Evolutionary conservation across 2,888 invertebrate species (phyloP).

Genomic region (Tubiluchus corallicola): DNA sequence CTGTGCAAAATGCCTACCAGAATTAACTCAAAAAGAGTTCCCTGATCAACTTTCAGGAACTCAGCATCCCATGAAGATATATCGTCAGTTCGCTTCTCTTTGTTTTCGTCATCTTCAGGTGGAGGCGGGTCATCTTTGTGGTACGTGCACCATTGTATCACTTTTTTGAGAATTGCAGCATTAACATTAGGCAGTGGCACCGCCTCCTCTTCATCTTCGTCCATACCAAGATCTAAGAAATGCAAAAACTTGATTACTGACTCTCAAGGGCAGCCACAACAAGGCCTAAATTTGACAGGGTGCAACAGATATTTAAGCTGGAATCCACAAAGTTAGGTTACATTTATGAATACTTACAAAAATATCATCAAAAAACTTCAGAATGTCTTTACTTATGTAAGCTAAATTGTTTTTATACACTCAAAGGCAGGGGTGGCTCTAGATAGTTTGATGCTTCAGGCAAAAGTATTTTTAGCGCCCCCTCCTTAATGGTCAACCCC

Average conservation of each 20-base stretch:
- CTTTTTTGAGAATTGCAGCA: slow-evolving; percentile 85
- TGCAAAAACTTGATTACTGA: slow-evolving; percentile 4
- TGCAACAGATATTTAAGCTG: too few species aligned
- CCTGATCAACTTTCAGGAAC: slow-evolving; percentile 94
- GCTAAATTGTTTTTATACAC: too few species aligned
- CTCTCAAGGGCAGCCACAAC: too few species aligned
- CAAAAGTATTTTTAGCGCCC: too few species aligned
- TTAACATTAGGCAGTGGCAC: slow-evolving; percentile 94
- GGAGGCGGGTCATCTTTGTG: slow-evolving; percentile 72
- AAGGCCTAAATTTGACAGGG: too few species aligned
- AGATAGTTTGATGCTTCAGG: too few species aligned
- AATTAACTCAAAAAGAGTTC: slow-evolving; percentile 84
- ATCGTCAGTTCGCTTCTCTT: slow-evolving; percentile 95
- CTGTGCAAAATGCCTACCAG: slow-evolving; percentile 34
- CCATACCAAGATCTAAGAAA: slow-evolving; percentile 32
- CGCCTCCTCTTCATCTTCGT: slow-evolving; percentile 49
- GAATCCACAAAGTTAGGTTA: too few species aligned
- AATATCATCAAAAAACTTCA: too few species aligned
- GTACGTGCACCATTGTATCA: slow-evolving; percentile 32
- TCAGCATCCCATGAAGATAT: slow-evolving; percentile 99
- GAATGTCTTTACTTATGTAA: too few species aligned
- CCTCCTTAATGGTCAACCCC: too few species aligned
- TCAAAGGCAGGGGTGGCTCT: too few species aligned
- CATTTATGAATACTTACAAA: too few species aligned
- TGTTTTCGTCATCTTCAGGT: slow-evolving; percentile 90